Percentiles rank a stretch among this genome's conserved stretches.
Conservation (phyloP, 2,888 invertebrate species). For the Catocala fraxini region DNA sequence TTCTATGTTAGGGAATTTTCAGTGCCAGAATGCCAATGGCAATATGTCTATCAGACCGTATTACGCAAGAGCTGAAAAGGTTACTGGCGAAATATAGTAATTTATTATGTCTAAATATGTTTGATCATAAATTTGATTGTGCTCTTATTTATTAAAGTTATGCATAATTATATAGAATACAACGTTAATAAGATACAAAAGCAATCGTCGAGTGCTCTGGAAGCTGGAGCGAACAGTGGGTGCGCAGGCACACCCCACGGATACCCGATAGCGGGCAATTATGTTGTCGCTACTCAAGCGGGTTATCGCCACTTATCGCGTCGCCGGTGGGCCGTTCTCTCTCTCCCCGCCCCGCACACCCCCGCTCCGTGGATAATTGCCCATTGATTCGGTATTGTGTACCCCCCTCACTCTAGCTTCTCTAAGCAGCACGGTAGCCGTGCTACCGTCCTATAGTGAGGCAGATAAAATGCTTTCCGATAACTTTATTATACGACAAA, state of each 20-base stretch:
- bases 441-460: conserved; percentile 30
- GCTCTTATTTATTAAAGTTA: too few species aligned
- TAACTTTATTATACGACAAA: conserved; percentile 35
- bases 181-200: background rate
- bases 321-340: conserved; percentile 57
- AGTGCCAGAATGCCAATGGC: too few species aligned
- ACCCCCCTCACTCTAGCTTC: background rate
- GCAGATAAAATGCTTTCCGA: conserved; percentile 22
- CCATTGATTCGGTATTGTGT: conserved; percentile 58
- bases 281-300: conserved; percentile 52
- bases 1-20: too few species aligned
- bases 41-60: too few species aligned
- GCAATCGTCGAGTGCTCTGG: too few species aligned
- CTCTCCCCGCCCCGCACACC: conserved; percentile 16
- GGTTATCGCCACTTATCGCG: conserved; percentile 38
- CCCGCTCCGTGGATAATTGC: conserved; percentile 54
- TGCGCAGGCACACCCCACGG: conserved; percentile 21
- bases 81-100: too few species aligned
- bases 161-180: conserved; percentile 3
- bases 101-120: too few species aligned
- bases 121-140: too few species aligned
- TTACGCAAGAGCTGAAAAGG: too few species aligned
- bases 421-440: conserved; percentile 23
- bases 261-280: conserved; percentile 54
- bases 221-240: background rate